Evolutionary conservation across 2,113 vertebrate genomes (phyloP), one percentile per base, ranked within the genome.

Genomic region (Hylia prasina): DNA sequence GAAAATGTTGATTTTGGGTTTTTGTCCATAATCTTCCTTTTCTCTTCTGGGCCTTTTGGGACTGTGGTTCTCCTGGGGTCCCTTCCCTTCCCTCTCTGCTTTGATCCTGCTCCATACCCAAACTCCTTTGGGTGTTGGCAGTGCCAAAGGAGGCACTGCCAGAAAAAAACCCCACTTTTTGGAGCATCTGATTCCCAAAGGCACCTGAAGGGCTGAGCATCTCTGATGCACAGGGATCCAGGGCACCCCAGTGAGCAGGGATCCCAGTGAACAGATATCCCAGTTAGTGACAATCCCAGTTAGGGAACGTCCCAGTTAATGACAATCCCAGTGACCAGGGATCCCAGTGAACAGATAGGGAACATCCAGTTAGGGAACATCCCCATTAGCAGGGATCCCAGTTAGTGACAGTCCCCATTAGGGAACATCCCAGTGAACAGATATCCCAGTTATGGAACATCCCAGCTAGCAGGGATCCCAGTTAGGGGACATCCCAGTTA

Each of bases 151-250:
- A 48, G 50, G 48, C 10, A 3, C 45, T 51, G 40, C 57, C 68
- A 60, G 56, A 58, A 4, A 42, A 6, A 17, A 2, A 44, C 21
- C 6, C 42, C 0, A 0, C 18, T 44, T 39, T 65, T 44, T 0
- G 4, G 82, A 20, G 61, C 16, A 16, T 10, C 30, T 0, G 0
- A 15, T 30, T 68, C 80, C 64, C 64, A 45, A 69, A 45, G 65
- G 60, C 9, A n/a, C 13, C n/a, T 11, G 1, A 17, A 13, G n/a
- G 13, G 20, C 69, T 33, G 58, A 82, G 18, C 37, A 7, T 5
- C 73, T 56, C 50, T 15, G 40, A 40, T 3, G 42, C n/a, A 8
- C 13, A 2, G 0, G 14, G 35, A 31, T 3, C 6, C 5, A 2
- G 16, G 37, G 11, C 7, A 54, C 8, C 27, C 53, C 72, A 22